Base-by-base conservation (phyloP, 2,797 vertebrate species). In the Arremon brunneinucha region DNA sequence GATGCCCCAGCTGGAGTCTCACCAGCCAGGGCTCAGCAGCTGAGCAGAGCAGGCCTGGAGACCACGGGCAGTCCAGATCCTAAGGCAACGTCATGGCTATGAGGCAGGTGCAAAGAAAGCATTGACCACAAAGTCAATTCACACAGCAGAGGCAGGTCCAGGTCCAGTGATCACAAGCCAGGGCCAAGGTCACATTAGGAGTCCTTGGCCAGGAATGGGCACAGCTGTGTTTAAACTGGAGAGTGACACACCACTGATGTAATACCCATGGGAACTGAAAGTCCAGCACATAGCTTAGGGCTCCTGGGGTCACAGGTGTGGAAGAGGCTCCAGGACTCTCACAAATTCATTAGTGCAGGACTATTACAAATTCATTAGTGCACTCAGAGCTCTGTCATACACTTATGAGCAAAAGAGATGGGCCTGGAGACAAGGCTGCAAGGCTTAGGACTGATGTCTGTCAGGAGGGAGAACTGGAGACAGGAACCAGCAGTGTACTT, bases 171-270 rank as follows among this genome's bases (percentile, higher is more conserved):
- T 93, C 89, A 81, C 52, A 50, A 71, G 32, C 28, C 32, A 75
- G 21, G 28, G 26, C 74, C 86, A 56, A 68, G 89, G 91, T 95
- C 89, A 89, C 62, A 9, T 13, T n/a, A 35, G 44, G 37, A 95
- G 77, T 57, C 32, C 83, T 71, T 71, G 62, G 28, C 72, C 74
- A 88, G 57, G 39, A 34, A 49, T 56, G 41, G 69, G 27, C 65
- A 74, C 83, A 92, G 91, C 91, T 96, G 74, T 89, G 81, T 94
- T 95, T 94, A 62, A 71, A 34, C 41, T 56, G 81, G 65, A 64
- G 46, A 26, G 34, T 53, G 43, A 37, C 14, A 59, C 27, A 43
- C 20, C 11, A 35, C 71, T 41, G 53, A n/a, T 37, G 53, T 37
- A 77, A 53, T 56, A 30, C 7, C 43, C 41, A 43, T 1, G 30